phyloP scores from a whole-genome alignment of 2,888 invertebrate species.

The Megamerina dolium region DNA sequence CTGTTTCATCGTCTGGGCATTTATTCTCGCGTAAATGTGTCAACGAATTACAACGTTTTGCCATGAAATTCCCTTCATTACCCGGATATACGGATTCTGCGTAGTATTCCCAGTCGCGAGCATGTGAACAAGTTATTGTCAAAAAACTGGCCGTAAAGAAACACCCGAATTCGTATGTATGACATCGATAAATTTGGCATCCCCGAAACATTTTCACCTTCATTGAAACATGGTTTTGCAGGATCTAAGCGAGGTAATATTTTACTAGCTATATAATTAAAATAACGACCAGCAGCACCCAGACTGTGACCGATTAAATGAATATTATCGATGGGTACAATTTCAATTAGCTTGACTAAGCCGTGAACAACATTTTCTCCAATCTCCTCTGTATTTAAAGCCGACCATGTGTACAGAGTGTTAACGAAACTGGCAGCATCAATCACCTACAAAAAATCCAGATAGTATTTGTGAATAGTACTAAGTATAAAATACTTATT shows the following conservation, averaged over 20 bases:
- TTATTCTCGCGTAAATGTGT: conserved; percentile 27
- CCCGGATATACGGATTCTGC: conserved; percentile 38
- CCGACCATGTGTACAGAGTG: conserved; percentile 45
- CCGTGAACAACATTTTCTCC: conserved; percentile 37
- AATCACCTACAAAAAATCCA: conserved; percentile 30
- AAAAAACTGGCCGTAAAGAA: conserved; percentile 47
- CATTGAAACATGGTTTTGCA: conserved; percentile 47
- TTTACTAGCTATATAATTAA: conserved; percentile 31
- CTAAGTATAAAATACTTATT: not conserved
- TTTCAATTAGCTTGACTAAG: conserved; percentile 32
- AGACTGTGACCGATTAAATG: conserved; percentile 48
- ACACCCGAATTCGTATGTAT: conserved; percentile 46
- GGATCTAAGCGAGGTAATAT: conserved; percentile 42
- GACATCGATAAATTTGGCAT: conserved; percentile 44
- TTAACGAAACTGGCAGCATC: conserved; percentile 38
- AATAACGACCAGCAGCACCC: conserved; percentile 41
- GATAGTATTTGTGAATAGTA: not conserved
- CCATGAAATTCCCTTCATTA: conserved; percentile 35
- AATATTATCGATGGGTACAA: conserved; percentile 35
- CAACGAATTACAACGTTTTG: conserved; percentile 32
- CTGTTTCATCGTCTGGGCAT: conserved; percentile 30
- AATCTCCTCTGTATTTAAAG: conserved; percentile 43
- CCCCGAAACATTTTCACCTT: conserved; percentile 43
- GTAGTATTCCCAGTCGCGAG: conserved; percentile 37
- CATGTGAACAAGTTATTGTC: conserved; percentile 45